phyloP scores from a whole-genome alignment of 2,888 invertebrate genomes.

The Scaptomyza reducta region DNA sequence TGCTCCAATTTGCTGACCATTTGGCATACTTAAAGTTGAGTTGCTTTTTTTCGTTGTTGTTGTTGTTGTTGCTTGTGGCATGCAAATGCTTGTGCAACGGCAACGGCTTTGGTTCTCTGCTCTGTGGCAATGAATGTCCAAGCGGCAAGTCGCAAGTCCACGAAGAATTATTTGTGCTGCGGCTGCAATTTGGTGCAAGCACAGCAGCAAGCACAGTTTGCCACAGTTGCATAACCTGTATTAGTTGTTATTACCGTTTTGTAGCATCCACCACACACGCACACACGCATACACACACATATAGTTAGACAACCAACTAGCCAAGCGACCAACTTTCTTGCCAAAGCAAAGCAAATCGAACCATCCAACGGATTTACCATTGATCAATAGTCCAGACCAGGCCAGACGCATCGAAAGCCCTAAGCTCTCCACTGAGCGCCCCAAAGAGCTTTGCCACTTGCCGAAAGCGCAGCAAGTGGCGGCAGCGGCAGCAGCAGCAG shows the following conservation, averaged over 20 bases:
- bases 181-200: constrained; percentile 57
- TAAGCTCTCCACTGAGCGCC: constrained; percentile 23
- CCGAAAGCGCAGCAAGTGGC: constrained; percentile 69
- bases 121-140: constrained; percentile 46
- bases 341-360: constrained; percentile 10
- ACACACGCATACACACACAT: background rate
- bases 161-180: constrained; percentile 49
- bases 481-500: too few relatives aligned
- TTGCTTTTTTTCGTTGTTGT: constrained; percentile 20
- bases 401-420: constrained; percentile 52
- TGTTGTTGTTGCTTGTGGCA: constrained; percentile 48
- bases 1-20: constrained; percentile 75
- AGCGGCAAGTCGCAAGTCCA: constrained; percentile 29
- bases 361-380: constrained; percentile 49
- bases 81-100: constrained; percentile 71
- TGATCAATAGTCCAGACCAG: constrained; percentile 34
- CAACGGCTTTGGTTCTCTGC: constrained; percentile 25
- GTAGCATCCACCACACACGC: constrained; percentile 38
- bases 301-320: constrained; percentile 10
- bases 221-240: constrained; percentile 75
- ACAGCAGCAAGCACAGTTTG: constrained; percentile 28
- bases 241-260: constrained; percentile 77
- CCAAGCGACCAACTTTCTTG: constrained; percentile 45
- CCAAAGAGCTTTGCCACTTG: constrained; percentile 61
- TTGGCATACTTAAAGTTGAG: constrained; percentile 64